Conservation (phyloP, 2,797 vertebrate genomes). For the Pseudomugil gertrudae region DNA sequence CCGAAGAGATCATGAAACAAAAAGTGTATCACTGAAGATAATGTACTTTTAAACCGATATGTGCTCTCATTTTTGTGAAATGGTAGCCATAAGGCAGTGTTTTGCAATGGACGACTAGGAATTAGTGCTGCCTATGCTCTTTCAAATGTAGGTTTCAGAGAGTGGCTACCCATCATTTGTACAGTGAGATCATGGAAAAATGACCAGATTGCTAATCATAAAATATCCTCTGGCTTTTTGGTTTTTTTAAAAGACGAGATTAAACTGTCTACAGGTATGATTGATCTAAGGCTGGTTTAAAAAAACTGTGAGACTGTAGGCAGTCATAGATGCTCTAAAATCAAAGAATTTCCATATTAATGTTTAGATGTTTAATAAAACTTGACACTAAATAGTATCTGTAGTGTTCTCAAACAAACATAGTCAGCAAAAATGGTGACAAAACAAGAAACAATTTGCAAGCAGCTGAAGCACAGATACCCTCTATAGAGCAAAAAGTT, state of each 20-base stretch:
- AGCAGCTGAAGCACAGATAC: background rate
- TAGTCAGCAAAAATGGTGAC: background rate
- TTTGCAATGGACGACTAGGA: background rate
- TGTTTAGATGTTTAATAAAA: background rate
- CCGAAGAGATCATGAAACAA: constrained; percentile 5
- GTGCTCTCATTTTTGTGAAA: constrained; percentile 7
- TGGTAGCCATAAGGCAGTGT: background rate
- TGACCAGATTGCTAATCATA: background rate
- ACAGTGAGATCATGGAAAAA: constrained; percentile 13
- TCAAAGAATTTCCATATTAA: background rate
- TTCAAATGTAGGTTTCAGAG: constrained; percentile 4
- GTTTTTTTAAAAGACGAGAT: constrained; percentile 2
- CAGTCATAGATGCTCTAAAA: background rate
- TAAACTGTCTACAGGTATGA: background rate
- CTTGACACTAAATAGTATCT: background rate
- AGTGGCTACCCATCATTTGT: background rate
- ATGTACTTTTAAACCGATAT: background rate
- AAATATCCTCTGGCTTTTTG: background rate
- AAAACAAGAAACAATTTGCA: background rate
- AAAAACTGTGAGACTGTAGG: background rate
- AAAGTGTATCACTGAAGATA: background rate
- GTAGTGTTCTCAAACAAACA: background rate
- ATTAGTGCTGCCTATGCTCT: constrained; percentile 6
- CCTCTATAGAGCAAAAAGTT: background rate
- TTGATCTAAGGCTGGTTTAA: background rate